These are phyloP conservation scores for Itoplectis maculator DNA, from an alignment of 2,888 invertebrate genomes.

Conservation along the genomic window DNA sequence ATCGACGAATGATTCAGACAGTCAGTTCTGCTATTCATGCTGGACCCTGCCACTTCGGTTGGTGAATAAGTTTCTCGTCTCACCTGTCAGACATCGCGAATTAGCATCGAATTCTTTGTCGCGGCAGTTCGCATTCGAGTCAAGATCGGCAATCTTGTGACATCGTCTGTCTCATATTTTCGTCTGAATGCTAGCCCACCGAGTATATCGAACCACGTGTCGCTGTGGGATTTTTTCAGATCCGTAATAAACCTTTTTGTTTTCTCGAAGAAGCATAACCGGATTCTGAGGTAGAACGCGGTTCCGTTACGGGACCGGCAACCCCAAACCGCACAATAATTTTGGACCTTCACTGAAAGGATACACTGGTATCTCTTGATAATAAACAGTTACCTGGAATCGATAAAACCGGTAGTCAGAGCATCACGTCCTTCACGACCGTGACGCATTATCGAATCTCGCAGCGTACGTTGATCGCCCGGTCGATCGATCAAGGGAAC, in stretches of 20 bases:
- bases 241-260: conserved; percentile 20
- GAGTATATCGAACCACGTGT: conserved; percentile 25
- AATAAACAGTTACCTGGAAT: conserved; percentile 15
- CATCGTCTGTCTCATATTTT: conserved; percentile 26
- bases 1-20: conserved; percentile 45
- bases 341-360: conserved; percentile 2
- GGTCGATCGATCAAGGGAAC: conserved; percentile 7
- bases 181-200: background rate
- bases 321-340: conserved; percentile 2
- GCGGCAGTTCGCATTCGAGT: background rate
- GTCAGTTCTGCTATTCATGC: conserved; percentile 44
- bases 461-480: conserved; percentile 13
- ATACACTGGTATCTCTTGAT: conserved; percentile 22
- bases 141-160: conserved; percentile 43
- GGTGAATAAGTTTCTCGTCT: conserved; percentile 51
- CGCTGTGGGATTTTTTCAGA: conserved; percentile 1
- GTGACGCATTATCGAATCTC: conserved; percentile 12
- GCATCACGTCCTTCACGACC: conserved; percentile 16
- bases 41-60: background rate
- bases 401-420: conserved; percentile 13
- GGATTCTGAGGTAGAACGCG: conserved; percentile 47
- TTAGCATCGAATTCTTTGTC: conserved; percentile 41
- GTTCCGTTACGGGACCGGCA: conserved; percentile 23
- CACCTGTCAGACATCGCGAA: conserved; percentile 26
- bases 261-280: conserved; percentile 43